Evolutionary conservation across 2,888 invertebrate species (phyloP), one percentile per base, ranked within the genome.

Genomic region (Bombyx huttoni): DNA sequence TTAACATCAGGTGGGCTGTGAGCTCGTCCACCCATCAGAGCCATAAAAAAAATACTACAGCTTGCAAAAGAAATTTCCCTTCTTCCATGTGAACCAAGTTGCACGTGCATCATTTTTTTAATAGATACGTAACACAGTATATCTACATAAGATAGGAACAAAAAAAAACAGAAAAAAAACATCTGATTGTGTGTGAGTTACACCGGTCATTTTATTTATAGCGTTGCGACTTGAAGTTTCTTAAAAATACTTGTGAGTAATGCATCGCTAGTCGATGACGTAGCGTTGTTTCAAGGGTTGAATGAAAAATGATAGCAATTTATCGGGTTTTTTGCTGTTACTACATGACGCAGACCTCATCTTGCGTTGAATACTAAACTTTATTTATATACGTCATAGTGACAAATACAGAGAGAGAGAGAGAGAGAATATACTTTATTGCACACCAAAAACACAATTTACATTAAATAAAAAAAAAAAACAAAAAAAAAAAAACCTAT

Each of bases 201-300:
- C 49, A 47, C 47, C 34, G 13, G 47, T 33, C 35, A 46, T 13
- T 24, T 24, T 50, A 52, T 52, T 52, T 52, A 52, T 52, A 52
- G 34, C 14, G 46, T 34, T 48, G 51, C n/a, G 12, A 47, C 13
- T 13, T n/a, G 50, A 47, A 35, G 45, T 55, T 40, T 45, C 58
- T 61, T 68, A 70, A 65, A 71, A 68, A 73, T 68, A 70, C 47
- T 53, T 49, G 54, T 79, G 79, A 81, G 58, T 77, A 79, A 80
- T 64, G 57, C 65, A 60, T 57, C 62, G 67, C 62, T 65, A 60
- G 64, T 58, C 62, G 56, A 59, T 78, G 73, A 75, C 74, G 70
- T 65, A 62, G 65, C 55, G 49, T 48, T 60, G 59, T 62, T 58
- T 58, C 63, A 68, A 68, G 73, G 75, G 75, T 70, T 77, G 71